A percentile compares a stretch with the other conserved stretches of the same genome.
These are phyloP conservation scores for Alligator mississippiensis DNA, from an alignment of 2,113 vertebrate genomes.

Conservation along the genomic window DNA sequence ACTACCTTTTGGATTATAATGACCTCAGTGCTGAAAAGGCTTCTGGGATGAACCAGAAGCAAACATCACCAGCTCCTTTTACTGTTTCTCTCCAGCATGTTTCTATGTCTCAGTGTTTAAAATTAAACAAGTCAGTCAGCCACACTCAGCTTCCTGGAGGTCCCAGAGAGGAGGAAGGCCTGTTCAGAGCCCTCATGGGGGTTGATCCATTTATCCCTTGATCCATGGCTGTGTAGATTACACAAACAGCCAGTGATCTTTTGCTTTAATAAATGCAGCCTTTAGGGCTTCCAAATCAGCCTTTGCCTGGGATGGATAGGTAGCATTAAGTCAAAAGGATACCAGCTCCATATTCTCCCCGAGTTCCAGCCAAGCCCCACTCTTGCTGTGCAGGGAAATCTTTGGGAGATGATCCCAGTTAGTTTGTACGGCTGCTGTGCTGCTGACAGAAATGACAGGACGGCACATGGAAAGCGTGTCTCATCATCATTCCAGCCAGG, in stretches of 20 bases:
- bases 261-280: background rate
- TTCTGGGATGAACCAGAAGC: background rate
- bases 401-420: background rate
- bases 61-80: background rate
- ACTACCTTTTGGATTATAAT: too few species aligned
- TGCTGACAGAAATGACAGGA: background rate
- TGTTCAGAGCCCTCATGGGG: background rate
- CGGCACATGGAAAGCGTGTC: background rate
- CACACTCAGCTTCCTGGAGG: background rate
- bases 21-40: too few species aligned
- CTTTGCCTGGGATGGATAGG: background rate
- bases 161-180: background rate
- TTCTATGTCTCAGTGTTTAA: background rate
- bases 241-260: background rate
- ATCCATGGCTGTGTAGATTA: background rate
- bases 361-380: background rate
- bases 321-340: background rate
- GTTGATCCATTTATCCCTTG: background rate
- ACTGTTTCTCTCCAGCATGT: background rate
- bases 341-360: too few species aligned
- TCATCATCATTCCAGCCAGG: background rate
- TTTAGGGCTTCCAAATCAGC: background rate
- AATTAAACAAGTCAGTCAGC: background rate
- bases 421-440: background rate
- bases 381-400: background rate